Evolutionary conservation across 2,888 invertebrate species (phyloP).

Genomic region (Lithophane semibrunnea): DNA sequence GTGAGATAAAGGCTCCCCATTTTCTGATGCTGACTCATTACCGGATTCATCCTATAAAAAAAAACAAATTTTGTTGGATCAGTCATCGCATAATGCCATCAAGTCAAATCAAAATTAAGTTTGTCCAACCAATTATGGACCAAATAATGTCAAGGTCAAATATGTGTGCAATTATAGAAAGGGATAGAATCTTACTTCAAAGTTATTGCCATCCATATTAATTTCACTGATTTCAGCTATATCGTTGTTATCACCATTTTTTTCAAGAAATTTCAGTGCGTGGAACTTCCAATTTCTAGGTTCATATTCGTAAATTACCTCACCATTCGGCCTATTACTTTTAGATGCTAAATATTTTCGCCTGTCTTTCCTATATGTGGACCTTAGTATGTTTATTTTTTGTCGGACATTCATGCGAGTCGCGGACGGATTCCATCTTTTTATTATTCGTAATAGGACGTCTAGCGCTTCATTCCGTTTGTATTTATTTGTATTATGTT

Average conservation of each 20-base stretch:
- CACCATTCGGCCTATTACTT: slow-evolving; percentile 65
- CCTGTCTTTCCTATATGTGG: slow-evolving; percentile 70
- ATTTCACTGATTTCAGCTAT: slow-evolving; percentile 58
- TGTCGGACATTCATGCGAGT: slow-evolving; percentile 67
- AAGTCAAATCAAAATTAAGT: slow-evolving; percentile 1
- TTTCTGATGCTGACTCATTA: slow-evolving; percentile 19
- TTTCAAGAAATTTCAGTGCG: slow-evolving; percentile 68
- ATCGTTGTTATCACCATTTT: slow-evolving; percentile 37
- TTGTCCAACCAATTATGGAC: background rate
- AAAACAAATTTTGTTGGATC: background rate
- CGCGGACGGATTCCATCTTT: slow-evolving; percentile 65
- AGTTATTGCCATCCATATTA: slow-evolving; percentile 53
- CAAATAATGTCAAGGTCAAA: slow-evolving; percentile 12
- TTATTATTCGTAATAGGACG: slow-evolving; percentile 64
- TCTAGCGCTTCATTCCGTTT: slow-evolving; percentile 68
- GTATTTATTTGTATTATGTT: slow-evolving; percentile 70
- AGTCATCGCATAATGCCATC: slow-evolving; percentile 1
- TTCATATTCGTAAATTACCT: slow-evolving; percentile 64
- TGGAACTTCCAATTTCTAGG: slow-evolving; percentile 72
- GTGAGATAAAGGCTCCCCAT: slow-evolving; percentile 24
- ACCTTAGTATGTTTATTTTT: slow-evolving; percentile 75
- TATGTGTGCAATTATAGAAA: background rate
- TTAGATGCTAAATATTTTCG: slow-evolving; percentile 68
- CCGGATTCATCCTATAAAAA: slow-evolving; percentile 43
- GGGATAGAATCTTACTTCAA: slow-evolving; percentile 54